phyloP scores from a whole-genome alignment of 2,888 invertebrate species.

The Drosophila falleni region DNA sequence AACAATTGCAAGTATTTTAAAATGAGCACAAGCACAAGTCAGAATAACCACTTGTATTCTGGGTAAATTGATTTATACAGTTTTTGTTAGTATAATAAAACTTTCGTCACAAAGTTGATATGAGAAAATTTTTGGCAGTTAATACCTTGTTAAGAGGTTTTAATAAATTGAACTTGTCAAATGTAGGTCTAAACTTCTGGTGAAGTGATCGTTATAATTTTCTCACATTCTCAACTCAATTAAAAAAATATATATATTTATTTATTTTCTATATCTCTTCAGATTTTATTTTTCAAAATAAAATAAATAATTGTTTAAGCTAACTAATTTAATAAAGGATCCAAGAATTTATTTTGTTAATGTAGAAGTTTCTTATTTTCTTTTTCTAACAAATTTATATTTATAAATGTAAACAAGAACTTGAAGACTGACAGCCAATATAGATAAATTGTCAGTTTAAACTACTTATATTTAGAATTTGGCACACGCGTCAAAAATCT shows the following conservation, averaged over 20 bases:
- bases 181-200: too few species aligned
- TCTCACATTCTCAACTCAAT: too few species aligned
- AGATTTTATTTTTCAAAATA: neutral
- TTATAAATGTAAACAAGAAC: constrained; percentile 24
- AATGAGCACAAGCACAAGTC: neutral
- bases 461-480: constrained; percentile 55
- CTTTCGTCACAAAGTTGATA: too few species aligned
- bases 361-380: neutral
- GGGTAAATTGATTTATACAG: neutral
- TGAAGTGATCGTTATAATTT: too few species aligned
- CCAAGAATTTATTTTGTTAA: neutral
- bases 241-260: too few species aligned
- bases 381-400: neutral
- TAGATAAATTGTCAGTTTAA: constrained; percentile 19
- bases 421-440: constrained; percentile 5
- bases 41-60: neutral
- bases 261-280: too few species aligned
- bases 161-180: too few species aligned
- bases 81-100: neutral
- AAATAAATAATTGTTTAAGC: neutral
- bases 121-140: too few species aligned
- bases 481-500: constrained; percentile 47
- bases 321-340: neutral
- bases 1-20: neutral
- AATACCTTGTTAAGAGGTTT: too few species aligned